Evolutionary conservation across 2,888 invertebrate species (phyloP), one percentile per base, ranked within the genome.

Genomic region (Arge pagana): DNA sequence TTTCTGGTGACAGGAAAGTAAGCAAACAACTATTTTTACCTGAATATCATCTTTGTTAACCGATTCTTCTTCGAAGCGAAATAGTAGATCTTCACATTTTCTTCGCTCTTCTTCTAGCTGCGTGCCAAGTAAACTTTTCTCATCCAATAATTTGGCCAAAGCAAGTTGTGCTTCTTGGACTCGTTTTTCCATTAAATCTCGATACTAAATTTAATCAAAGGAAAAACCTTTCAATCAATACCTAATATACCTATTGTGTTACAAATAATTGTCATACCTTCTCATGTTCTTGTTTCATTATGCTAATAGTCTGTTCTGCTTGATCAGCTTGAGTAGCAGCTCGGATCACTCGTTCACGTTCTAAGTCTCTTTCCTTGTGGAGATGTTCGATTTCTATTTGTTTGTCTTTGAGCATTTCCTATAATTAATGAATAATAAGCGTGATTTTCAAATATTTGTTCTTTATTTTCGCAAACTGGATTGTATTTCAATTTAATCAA

Each of bases 321-420:
- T 90, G 85, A 66, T 93, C 94, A 19, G 86, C 88, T 70, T 90
- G 89, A 59, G 84, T 83, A 3, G 90, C 88, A 54, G 89, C 87
- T 75, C 90, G 87, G 10, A 91, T 93, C 19, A 95, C 85, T 76
- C 96, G 93, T 23, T 90, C 85, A 63, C 95, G 82, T 72, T 96
- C 97, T 64, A 96, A 73, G 69, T 97, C 96, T 45, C 95, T 80
- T 74, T 98, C 97, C 56, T 89, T 87, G 76, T 96, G 83, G 63
- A 98, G 81, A 67, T 93, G 89, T 71, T 96, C 95, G 68, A 98
- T 87, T 71, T 97, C 96, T 60, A 90, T 89, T 70, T 96, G 93
- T 74, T 96, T 97, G 78, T 97, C 96, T 71, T 90, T 88, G 53
- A 97, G 79, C 24, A 92, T 82, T 76, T 95, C 94, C 95, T 96